phyloP scores from a whole-genome alignment of 2,888 invertebrate genomes.

The Drosophila austrosaltans region DNA sequence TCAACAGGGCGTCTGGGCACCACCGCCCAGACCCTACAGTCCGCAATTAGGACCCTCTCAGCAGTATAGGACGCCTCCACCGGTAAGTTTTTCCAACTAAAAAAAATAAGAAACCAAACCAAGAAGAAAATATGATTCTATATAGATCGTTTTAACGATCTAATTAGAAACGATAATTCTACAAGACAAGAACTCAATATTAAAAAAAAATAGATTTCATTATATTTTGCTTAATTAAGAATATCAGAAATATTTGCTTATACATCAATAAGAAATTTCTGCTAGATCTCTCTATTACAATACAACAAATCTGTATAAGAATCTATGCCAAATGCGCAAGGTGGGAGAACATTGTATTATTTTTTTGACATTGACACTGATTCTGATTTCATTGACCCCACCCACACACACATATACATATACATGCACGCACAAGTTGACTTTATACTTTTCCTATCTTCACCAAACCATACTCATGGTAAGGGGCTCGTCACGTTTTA shows the following conservation, averaged over 20 bases:
- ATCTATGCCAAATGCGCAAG: background rate
- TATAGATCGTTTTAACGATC: too few species aligned
- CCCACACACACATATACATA: conserved; percentile 20
- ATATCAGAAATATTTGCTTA: too few species aligned
- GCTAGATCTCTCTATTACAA: too few species aligned
- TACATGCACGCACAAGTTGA: conserved; percentile 26
- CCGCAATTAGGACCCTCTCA: conserved; percentile 83
- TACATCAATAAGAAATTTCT: too few species aligned
- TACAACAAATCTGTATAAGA: background rate
- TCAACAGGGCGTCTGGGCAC: conserved; percentile 83
- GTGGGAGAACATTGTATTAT: conserved; percentile 10
- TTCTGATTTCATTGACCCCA: conserved; percentile 53
- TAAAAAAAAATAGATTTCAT: background rate
- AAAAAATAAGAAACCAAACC: background rate
- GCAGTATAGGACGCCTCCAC: conserved; percentile 83
- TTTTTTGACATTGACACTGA: conserved; percentile 58
- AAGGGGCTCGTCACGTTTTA: conserved; percentile 52
- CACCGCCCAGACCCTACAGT: conserved; percentile 83
- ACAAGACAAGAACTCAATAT: too few species aligned
- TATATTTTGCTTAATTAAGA: too few species aligned
- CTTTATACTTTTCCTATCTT: conserved; percentile 43
- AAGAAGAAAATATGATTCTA: too few species aligned
- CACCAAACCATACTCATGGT: conserved; percentile 34
- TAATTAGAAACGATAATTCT: too few species aligned
- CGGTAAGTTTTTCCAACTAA: conserved; percentile 78